These are phyloP conservation scores for Petaurus breviceps DNA, from an alignment of 2,113 vertebrate genomes.

Conservation along the genomic window DNA sequence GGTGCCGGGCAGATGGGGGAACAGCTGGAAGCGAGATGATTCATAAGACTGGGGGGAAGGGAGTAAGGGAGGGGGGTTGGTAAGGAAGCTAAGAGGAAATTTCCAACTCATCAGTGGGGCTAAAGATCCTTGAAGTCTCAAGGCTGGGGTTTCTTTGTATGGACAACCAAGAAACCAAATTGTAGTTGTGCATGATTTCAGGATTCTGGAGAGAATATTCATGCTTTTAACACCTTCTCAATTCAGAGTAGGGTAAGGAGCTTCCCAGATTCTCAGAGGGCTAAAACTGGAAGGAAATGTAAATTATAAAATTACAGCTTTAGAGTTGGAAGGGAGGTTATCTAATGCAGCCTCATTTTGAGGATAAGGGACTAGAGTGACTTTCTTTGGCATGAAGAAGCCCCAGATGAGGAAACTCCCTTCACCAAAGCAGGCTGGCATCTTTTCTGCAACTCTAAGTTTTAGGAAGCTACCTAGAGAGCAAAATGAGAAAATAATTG, in stretches of 20 bases:
- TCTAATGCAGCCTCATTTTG: neutral
- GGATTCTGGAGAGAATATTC: neutral
- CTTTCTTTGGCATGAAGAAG: neutral
- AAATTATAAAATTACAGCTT: neutral
- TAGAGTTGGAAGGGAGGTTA: neutral
- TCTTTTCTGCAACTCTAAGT: neutral
- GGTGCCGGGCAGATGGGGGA: slow-evolving; percentile 2
- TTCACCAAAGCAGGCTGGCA: neutral
- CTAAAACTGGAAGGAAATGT: neutral
- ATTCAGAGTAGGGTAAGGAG: neutral
- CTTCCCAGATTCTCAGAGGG: neutral
- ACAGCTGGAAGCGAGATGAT: neutral
- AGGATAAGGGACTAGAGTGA: neutral
- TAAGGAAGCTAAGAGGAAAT: neutral
- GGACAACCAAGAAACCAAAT: neutral
- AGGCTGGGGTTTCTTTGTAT: neutral
- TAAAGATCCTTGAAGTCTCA: neutral
- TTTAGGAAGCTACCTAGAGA: neutral
- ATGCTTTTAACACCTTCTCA: neutral
- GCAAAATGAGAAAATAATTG: neutral
- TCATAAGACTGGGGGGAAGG: neutral
- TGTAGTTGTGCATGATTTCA: neutral
- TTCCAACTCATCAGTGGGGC: no score
- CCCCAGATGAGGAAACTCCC: neutral
- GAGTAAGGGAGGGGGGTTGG: no score